phyloP scores from a whole-genome alignment of 1,140 invertebrate species.

The Octopus bimaculoides region DNA sequence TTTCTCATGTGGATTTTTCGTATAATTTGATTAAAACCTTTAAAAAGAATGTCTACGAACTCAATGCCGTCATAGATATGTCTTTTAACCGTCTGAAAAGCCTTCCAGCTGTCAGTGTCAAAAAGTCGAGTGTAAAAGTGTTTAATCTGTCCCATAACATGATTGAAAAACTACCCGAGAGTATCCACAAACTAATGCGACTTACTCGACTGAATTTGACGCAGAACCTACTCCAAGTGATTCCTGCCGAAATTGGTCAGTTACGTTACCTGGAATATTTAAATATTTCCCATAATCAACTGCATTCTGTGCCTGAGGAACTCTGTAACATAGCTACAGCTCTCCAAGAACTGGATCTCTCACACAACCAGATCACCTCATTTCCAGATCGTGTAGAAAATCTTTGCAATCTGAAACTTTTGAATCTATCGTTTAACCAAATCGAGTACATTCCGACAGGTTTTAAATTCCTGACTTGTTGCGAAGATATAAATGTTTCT shows the following conservation, averaged over 20 bases:
- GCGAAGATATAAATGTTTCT: conserved; percentile 36
- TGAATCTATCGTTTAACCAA: conserved; percentile 46
- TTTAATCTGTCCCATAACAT: conserved; percentile 49
- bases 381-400: conserved; percentile 45
- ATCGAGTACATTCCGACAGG: conserved; percentile 43
- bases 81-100: conserved; percentile 43
- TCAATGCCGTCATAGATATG: conserved; percentile 41
- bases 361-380: conserved; percentile 43
- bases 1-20: conserved; percentile 43
- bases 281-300: conserved; percentile 43
- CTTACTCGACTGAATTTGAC: conserved; percentile 48
- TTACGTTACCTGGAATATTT: conserved; percentile 44
- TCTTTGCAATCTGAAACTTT: conserved; percentile 39
- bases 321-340: conserved; percentile 46
- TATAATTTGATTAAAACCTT: conserved; percentile 47
- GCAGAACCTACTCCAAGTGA: conserved; percentile 46
- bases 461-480: conserved; percentile 31
- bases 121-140: conserved; percentile 50
- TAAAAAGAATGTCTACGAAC: conserved; percentile 50
- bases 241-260: conserved; percentile 42
- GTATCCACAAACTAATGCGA: conserved; percentile 43
- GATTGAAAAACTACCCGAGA: conserved; percentile 43
- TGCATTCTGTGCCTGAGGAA: conserved; percentile 45
- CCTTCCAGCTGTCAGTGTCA: conserved; percentile 43
- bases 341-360: conserved; percentile 37